Conservation (phyloP, 2,888 invertebrate species). For the Capitulum mitella region DNA sequence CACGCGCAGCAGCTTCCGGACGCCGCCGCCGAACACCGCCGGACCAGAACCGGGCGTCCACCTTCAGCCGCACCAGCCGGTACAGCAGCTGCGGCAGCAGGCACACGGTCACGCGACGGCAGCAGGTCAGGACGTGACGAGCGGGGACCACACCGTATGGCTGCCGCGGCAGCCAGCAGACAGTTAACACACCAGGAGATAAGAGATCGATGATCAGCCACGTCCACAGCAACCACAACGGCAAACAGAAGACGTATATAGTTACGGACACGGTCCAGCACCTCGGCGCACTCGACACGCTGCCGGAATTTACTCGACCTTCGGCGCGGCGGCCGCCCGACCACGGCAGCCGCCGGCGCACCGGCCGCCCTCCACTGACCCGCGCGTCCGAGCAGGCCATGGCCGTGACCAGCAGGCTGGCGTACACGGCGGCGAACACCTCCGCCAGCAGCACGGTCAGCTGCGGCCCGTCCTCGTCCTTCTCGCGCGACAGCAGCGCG, state of each 20-base stretch:
- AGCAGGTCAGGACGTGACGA: too few species aligned
- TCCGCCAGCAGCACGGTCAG: constrained; percentile 86
- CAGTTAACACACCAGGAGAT: too few species aligned
- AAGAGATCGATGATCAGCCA: too few species aligned
- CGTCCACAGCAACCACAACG: too few species aligned
- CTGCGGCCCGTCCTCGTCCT: constrained; percentile 89
- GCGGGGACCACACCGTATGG: too few species aligned
- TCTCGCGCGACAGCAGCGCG: constrained; percentile 81
- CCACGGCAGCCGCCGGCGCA: too few species aligned
- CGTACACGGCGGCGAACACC: constrained; percentile 84
- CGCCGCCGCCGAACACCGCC: constrained; percentile 80
- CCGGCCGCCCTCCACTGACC: constrained; percentile 52
- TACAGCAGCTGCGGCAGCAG: constrained; percentile 45
- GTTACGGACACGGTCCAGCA: too few species aligned
- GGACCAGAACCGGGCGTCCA: constrained; percentile 72
- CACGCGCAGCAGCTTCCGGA: constrained; percentile 72
- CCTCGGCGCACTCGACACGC: too few species aligned
- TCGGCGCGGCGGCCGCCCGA: too few species aligned
- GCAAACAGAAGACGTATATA: too few species aligned
- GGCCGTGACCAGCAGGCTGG: constrained; percentile 86
- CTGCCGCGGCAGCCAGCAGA: too few species aligned
- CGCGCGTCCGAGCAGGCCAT: constrained; percentile 88
- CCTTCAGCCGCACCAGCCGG: constrained; percentile 72
- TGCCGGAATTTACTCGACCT: too few species aligned
- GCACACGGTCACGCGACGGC: not conserved